Percentiles rank a stretch among this genome's conserved stretches.
phyloP scores from a whole-genome alignment of 37 sponge, comb jelly and placozoan genomes.

The Spongilla lacustris region DNA sequence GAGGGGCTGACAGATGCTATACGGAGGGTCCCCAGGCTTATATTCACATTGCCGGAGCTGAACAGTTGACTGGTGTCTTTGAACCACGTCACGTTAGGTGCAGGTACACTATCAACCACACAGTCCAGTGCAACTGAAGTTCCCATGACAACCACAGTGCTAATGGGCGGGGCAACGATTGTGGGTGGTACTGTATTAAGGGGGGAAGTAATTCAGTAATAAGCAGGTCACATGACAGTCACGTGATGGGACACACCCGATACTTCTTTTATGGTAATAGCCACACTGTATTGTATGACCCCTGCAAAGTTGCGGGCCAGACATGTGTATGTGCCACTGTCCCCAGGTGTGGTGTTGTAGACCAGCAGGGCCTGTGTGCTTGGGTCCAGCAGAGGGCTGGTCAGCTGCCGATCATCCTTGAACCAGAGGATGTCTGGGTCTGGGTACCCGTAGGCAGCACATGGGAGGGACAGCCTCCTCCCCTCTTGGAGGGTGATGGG shows the following conservation, averaged over 20 bases:
- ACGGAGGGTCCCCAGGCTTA: not conserved
- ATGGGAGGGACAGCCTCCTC: not conserved
- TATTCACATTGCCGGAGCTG: not conserved
- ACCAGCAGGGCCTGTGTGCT: not conserved
- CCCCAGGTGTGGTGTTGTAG: not conserved
- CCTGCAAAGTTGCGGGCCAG: not conserved
- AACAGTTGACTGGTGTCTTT: not conserved
- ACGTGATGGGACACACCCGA: not conserved
- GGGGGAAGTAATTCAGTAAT: not conserved
- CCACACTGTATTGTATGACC: not conserved
- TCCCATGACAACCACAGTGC: not conserved
- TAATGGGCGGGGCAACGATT: not conserved
- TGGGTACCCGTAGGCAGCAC: not conserved
- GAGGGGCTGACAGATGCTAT: not conserved
- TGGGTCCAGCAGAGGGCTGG: not conserved
- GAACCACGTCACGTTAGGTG: not conserved
- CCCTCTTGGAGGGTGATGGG: not conserved
- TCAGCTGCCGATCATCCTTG: not conserved
- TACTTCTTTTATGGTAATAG: not conserved
- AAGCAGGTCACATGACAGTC: not conserved
- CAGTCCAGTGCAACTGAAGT: not conserved
- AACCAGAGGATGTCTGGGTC: constrained; percentile 1
- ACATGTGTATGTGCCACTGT: not conserved
- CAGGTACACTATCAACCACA: not conserved
- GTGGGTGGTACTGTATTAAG: not conserved